Evolutionary conservation across 2,797 vertebrate species (phyloP).

Genomic region (Staurois parvus): DNA sequence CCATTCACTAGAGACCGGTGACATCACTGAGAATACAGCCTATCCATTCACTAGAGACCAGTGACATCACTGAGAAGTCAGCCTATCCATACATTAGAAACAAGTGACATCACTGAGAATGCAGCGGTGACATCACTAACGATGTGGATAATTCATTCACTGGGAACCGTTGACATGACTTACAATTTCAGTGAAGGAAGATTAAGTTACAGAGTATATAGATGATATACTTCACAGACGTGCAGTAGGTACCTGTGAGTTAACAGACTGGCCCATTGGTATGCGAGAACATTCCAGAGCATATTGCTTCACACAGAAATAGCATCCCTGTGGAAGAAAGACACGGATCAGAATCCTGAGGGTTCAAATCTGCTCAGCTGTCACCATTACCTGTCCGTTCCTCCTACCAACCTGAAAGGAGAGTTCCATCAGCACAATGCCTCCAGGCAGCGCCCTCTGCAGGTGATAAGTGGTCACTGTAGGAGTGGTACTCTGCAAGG

Average conservation of each 20-base stretch:
- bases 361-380: not conserved
- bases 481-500: conserved; percentile 77
- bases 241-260: conserved; percentile 90
- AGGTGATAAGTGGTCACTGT: conserved; percentile 87
- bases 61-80: not conserved
- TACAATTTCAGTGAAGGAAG: not conserved
- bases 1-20: not conserved
- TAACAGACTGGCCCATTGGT: conserved; percentile 97
- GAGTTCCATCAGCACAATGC: conserved; percentile 96
- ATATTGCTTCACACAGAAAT: conserved; percentile 98
- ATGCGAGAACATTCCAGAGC: conserved; percentile 96
- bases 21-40: not conserved
- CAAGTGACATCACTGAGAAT: not conserved
- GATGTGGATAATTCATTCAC: too few relatives aligned
- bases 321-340: conserved; percentile 80
- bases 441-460: conserved; percentile 95
- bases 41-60: not conserved
- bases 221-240: not conserved
- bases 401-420: conserved; percentile 88
- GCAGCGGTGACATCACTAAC: not conserved
- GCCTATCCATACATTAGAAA: not conserved
- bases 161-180: not conserved
- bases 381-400: not conserved
- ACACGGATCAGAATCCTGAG: not conserved
- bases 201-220: too few relatives aligned